Evolutionary conservation across 1,140 invertebrate genomes (phyloP), one percentile per base, ranked within the genome.

Genomic region (Gonioctena quinquepunctata): DNA sequence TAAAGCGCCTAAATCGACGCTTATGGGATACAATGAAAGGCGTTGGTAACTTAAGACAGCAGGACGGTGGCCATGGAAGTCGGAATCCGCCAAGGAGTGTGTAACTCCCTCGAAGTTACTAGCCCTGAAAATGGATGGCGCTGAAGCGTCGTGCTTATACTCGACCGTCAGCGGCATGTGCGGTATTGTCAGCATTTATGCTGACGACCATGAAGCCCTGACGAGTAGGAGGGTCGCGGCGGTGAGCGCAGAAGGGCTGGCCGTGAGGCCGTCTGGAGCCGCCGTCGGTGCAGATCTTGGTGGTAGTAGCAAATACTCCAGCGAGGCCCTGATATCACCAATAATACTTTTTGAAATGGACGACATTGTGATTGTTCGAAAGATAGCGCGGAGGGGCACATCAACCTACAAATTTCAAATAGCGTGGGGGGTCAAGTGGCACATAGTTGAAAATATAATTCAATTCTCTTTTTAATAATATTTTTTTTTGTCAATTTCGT

Each of bases 91-190:
- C 90, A 92, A 92, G 90, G 90, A 92, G 90, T 92, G 91, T 93
- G 91, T 91, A 93, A 93, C 90, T 91, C 91, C 92, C 90, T 90
- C 90, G 90, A 93, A 93, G 88, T 87, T 90, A 91, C 90, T 89
- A 92, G 91, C 91, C 90, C 91, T 93, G 90, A 94, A 94, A 94
- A 94, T 93, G 92, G 91, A 93, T 92, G 90, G 90, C 90, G 72
- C 75, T 76, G 56, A 70, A 73, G 67, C 28, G 89, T 90, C 86
- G 86, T 87, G 73, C 75, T 69, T 75, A 77, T 77, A 75, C 77
- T 75, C 69, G 42, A 66, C 88, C 88, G 86, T 87, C 85, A 76
- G 72, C 56, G 73, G 69, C 75, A 74, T 67, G 72, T n/a, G n/a
- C 75, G 74, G 92, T 92, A 91, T 93, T 92, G 91, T 93, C 88